Percentiles rank a stretch among this genome's conserved stretches.
phyloP scores from a whole-genome alignment of 2,888 invertebrate genomes.

The Pachymerium ferrugineum region DNA sequence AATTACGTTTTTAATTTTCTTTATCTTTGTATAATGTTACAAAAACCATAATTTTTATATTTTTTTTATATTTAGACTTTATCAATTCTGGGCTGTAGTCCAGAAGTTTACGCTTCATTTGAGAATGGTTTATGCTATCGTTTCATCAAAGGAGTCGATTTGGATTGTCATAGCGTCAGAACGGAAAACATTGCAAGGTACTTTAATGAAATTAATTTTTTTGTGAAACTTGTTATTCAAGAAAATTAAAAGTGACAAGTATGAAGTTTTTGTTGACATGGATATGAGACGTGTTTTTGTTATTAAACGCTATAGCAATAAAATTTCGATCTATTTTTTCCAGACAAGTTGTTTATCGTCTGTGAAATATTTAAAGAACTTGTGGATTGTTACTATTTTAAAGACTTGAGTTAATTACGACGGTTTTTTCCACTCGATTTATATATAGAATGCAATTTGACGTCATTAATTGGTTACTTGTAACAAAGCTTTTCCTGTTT shows the following conservation, averaged over 20 bases:
- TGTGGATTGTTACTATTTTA: too few species aligned
- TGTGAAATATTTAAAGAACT: too few species aligned
- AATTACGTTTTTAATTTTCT: conserved; percentile 32
- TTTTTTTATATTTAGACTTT: conserved; percentile 50
- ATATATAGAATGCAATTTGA: too few species aligned
- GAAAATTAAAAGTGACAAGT: background rate
- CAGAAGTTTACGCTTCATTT: conserved; percentile 82
- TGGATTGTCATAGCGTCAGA: conserved; percentile 60
- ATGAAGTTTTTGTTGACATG: background rate
- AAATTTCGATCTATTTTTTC: too few species aligned
- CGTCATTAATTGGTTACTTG: too few species aligned
- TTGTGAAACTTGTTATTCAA: background rate
- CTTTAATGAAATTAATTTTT: background rate
- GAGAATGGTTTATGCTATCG: conserved; percentile 90
- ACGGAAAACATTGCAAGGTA: conserved; percentile 46
- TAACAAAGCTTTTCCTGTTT: too few species aligned
- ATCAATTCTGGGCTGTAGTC: conserved; percentile 70
- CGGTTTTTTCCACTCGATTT: too few species aligned
- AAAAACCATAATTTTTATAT: background rate
- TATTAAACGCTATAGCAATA: too few species aligned
- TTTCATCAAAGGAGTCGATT: conserved; percentile 66
- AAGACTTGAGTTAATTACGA: too few species aligned
- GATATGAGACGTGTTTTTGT: background rate
- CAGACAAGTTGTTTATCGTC: too few species aligned
- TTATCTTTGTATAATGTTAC: background rate